These are phyloP conservation scores for Oeneis ivallda DNA, from an alignment of 2,888 invertebrate species.

Conservation along the genomic window DNA sequence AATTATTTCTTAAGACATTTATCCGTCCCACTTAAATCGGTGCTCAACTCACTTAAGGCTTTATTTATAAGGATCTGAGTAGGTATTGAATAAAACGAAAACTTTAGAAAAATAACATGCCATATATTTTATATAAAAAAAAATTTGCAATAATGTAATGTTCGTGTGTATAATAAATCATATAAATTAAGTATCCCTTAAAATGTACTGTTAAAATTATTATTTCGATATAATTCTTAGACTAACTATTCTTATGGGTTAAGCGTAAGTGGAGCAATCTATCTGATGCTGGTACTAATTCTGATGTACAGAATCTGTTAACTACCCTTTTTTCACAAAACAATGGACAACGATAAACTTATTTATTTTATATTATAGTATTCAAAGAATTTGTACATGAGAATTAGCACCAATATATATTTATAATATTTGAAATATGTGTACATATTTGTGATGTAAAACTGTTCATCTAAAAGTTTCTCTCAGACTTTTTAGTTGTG, in stretches of 20 bases:
- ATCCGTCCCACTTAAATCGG: slow-evolving; percentile 38
- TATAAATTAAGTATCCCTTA: slow-evolving; percentile 47
- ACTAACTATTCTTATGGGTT: slow-evolving; percentile 40
- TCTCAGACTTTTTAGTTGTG: neutral
- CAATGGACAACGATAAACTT: too few species aligned
- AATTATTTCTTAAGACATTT: neutral
- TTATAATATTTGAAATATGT: neutral
- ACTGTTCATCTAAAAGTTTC: neutral
- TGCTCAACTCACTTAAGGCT: slow-evolving; percentile 53
- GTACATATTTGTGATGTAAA: neutral
- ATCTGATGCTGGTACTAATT: neutral
- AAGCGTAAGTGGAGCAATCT: slow-evolving; percentile 43
- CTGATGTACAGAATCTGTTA: too few species aligned
- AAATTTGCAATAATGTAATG: slow-evolving; percentile 57
- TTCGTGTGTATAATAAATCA: slow-evolving; percentile 58
- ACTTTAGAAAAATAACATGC: slow-evolving; percentile 76
- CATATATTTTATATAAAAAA: slow-evolving; percentile 73
- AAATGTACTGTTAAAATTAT: slow-evolving; percentile 39
- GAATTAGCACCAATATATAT: neutral
- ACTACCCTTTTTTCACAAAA: too few species aligned
- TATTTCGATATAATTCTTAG: slow-evolving; percentile 19
- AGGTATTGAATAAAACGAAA: slow-evolving; percentile 17
- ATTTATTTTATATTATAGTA: too few species aligned
- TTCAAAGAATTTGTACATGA: too few species aligned
- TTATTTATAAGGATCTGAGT: slow-evolving; percentile 55